Evolutionary conservation across 2,888 invertebrate genomes (phyloP).

Genomic region (Eretmocerus hayati): DNA sequence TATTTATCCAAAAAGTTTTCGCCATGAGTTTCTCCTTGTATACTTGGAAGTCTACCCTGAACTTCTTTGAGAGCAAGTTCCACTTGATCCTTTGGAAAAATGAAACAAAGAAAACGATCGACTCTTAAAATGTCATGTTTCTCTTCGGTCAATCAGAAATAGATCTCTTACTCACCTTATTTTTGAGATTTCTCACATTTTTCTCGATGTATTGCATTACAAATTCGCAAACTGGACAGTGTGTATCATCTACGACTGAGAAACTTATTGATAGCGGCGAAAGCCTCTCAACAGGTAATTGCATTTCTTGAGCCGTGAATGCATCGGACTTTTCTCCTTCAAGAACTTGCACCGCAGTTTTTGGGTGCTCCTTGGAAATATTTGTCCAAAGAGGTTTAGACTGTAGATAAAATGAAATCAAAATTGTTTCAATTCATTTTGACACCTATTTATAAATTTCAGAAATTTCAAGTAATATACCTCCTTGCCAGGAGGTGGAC

Average conservation of each 20-base stretch:
- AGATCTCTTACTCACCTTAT: slow-evolving; percentile 13
- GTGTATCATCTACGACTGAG: slow-evolving; percentile 11
- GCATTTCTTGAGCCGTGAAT: slow-evolving; percentile 42
- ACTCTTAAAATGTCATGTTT: too few relatives aligned
- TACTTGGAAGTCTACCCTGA: slow-evolving; percentile 60
- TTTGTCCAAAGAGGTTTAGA: slow-evolving; percentile 56
- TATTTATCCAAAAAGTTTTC: slow-evolving; percentile 67
- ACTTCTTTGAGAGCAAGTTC: slow-evolving; percentile 59
- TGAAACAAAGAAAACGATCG: too few relatives aligned
- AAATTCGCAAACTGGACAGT: slow-evolving; percentile 20
- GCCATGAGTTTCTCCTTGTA: slow-evolving; percentile 56
- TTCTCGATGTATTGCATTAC: slow-evolving; percentile 12
- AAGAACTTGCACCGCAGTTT: slow-evolving; percentile 30
- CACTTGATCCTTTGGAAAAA: too few relatives aligned
- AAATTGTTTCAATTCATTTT: neutral
- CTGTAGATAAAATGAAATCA: slow-evolving; percentile 20
- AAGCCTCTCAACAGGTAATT: slow-evolving; percentile 51
- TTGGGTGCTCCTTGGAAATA: slow-evolving; percentile 45
- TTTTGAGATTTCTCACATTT: slow-evolving; percentile 14
- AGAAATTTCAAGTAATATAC: slow-evolving; percentile 6
- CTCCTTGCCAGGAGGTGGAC: slow-evolving; percentile 46
- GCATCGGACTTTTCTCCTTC: slow-evolving; percentile 23
- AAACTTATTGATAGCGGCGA: slow-evolving; percentile 26
- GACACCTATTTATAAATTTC: neutral
- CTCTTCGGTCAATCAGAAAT: too few relatives aligned